Conservation (phyloP, 1,140 invertebrate species). For the Bombus ignitus region DNA sequence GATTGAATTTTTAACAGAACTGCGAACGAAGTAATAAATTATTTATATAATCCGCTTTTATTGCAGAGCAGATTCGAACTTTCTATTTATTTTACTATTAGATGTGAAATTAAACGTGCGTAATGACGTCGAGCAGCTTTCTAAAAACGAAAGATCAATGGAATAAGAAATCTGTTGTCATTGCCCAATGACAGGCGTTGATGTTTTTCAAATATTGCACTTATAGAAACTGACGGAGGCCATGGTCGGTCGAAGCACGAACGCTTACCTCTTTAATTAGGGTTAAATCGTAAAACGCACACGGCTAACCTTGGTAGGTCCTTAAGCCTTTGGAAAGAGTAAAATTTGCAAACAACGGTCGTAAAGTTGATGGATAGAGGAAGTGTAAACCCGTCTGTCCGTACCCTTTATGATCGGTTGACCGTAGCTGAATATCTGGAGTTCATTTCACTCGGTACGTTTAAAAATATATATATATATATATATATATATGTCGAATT, state of each 20-base stretch:
- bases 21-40: not conserved
- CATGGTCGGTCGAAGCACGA: slow-evolving; percentile 43
- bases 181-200: not conserved
- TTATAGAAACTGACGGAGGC: slow-evolving; percentile 45
- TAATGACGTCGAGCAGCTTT: not conserved
- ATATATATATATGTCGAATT: no score
- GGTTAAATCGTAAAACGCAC: slow-evolving; percentile 77
- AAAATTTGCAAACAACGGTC: slow-evolving; percentile 73
- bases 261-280: slow-evolving; percentile 79
- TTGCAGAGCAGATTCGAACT: not conserved
- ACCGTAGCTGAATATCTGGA: slow-evolving; percentile 42
- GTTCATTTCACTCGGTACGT: slow-evolving; percentile 36
- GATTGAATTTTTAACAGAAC: not conserved
- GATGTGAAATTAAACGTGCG: not conserved
- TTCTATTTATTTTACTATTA: not conserved
- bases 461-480: not conserved
- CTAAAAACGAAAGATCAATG: not conserved
- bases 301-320: slow-evolving; percentile 59
- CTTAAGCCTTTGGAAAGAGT: slow-evolving; percentile 73
- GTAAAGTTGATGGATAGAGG: slow-evolving; percentile 74
- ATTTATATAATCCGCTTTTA: not conserved
- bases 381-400: slow-evolving; percentile 7
- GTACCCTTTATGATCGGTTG: slow-evolving; percentile 59
- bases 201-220: slow-evolving; percentile 57
- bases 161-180: not conserved